Evolutionary conservation across 23 tunicate species (phyloP).

Genomic region (Halocynthia roretzi): DNA sequence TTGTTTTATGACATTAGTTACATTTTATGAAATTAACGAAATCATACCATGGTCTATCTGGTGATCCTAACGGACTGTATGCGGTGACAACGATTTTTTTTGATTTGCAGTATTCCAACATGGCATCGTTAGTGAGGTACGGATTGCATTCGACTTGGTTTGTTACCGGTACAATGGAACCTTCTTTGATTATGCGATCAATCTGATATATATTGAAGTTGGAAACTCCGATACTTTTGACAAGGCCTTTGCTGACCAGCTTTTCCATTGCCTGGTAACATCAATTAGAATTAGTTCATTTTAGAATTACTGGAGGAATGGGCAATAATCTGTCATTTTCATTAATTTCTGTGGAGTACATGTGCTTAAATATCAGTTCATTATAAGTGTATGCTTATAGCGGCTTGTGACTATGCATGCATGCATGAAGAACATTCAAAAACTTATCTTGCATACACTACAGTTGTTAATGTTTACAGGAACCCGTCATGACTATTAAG

Average conservation of each 20-base stretch:
- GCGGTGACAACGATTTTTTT: conserved; percentile 60
- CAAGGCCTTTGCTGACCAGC: conserved; percentile 53
- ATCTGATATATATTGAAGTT: conserved; percentile 85
- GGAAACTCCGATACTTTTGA: conserved; percentile 79
- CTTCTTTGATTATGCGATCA: conserved; percentile 48
- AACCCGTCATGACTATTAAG: too few species aligned
- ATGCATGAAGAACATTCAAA: too few species aligned
- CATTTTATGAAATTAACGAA: too few species aligned
- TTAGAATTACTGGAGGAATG: too few species aligned
- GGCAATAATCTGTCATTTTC: too few species aligned
- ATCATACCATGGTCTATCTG: conserved; percentile 67
- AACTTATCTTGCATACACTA: neutral
- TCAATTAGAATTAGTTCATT: neutral
- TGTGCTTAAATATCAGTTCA: too few species aligned
- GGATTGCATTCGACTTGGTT: conserved; percentile 80
- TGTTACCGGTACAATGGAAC: conserved; percentile 49
- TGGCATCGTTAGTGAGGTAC: conserved; percentile 36
- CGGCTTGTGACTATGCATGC: too few species aligned
- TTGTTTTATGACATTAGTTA: too few species aligned
- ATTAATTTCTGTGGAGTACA: too few species aligned
- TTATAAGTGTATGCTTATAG: too few species aligned
- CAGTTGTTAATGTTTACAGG: neutral
- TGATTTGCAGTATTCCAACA: conserved; percentile 35
- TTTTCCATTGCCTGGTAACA: conserved; percentile 53
- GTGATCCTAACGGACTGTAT: conserved; percentile 64